Conservation (phyloP, 2,797 vertebrate genomes). For the Luscinia luscinia region DNA sequence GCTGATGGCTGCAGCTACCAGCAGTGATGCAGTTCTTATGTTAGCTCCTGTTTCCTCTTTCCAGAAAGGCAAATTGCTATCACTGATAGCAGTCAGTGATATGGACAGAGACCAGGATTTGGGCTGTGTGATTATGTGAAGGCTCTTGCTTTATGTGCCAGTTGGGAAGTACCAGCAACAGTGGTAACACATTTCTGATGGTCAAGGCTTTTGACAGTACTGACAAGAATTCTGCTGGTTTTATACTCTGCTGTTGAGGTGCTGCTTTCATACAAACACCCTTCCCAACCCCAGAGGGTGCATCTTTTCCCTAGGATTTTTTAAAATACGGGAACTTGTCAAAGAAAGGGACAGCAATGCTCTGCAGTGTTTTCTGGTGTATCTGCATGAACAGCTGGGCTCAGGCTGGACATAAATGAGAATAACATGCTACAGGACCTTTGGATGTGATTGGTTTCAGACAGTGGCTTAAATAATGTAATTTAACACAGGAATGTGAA, state of each 20-base stretch:
- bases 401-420: neutral
- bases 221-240: neutral
- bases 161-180: neutral
- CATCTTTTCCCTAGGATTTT: neutral
- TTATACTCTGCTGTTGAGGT: neutral
- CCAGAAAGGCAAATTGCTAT: neutral
- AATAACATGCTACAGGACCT: neutral
- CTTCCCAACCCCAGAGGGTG: neutral
- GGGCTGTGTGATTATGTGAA: neutral
- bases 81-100: neutral
- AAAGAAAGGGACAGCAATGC: neutral
- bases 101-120: neutral
- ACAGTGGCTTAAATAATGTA: rapidly evolving
- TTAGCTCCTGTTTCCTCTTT: neutral
- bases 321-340: neutral
- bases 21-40: neutral
- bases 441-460: neutral
- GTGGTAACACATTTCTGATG: neutral
- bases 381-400: neutral
- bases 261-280: neutral
- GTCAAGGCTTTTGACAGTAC: neutral
- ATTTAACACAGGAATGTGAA: neutral
- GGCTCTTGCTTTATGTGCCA: neutral
- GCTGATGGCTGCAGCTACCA: neutral
- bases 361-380: neutral